Base-by-base conservation (phyloP, 2,797 vertebrate species). In the Novumbra hubbsi region DNA sequence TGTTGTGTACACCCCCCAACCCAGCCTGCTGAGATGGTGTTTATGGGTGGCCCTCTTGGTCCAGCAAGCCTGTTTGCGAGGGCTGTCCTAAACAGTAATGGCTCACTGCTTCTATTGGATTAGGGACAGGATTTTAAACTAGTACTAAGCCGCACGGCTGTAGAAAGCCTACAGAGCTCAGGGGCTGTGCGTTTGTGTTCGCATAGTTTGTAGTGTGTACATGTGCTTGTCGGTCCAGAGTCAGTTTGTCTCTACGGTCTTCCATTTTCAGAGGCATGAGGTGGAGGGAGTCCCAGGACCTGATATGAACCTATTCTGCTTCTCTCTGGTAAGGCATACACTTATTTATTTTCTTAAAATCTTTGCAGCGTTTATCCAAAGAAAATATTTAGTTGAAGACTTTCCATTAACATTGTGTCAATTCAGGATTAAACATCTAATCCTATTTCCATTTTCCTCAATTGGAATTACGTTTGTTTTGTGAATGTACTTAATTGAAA, bases 221-320 rank as follows among this genome's bases (percentile, higher is more conserved):
- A 19, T 45, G 21, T 70, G 38, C 52, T 75, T 84, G 81, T 73
- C 69, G 68, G 38, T 60, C 60, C 62, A 49, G 74, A 72, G 82
- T 65, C 41, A 38, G 73, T 75, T 74, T 17, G 55, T 75, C 71
- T 72, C 52, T 63, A 11, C 45, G 80, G 7, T 50, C 28, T 48
- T 78, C 76, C 7, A n/a, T 77, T 81, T 78, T 87, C 78, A 80
- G 67, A 74, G 50, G 63, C 76, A 55, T 48, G 76, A 45, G 11
- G n/a, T 66, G 78, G 17, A 76, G 55, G 72, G 63, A 71, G 50
- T 27, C 62, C 71, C 49, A 14, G 68, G 34, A 27, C 2, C 76
- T 73, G 84, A 87, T 78, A 98, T 98, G 96, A 97, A 96, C 88
- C 93, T 98, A 77, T 97, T 98, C 92, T 98, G 96, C 91, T 96